Percentiles rank a stretch among this genome's conserved stretches.
These are phyloP conservation scores for Nesogale talazaci DNA, from an alignment of 2,113 vertebrate genomes.

Conservation along the genomic window DNA sequence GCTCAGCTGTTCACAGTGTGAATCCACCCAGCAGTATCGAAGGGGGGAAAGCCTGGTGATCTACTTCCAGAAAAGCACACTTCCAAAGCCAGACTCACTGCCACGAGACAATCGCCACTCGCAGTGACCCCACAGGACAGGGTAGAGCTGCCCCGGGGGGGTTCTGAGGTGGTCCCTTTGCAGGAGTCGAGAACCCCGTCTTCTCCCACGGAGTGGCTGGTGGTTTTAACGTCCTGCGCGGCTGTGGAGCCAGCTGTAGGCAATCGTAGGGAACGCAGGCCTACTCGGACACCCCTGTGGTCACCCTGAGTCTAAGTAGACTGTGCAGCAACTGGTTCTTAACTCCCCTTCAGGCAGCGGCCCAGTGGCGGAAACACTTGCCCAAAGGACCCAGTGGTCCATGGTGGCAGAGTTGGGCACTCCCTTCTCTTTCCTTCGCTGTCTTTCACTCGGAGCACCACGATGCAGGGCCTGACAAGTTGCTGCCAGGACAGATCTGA, in stretches of 20 bases:
- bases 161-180: too few relatives aligned
- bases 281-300: background rate
- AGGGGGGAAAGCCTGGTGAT: background rate
- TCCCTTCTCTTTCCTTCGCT: background rate
- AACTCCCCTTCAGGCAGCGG: rapidly evolving
- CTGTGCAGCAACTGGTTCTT: background rate
- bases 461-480: background rate
- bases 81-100: too few relatives aligned
- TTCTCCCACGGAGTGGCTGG: too few relatives aligned
- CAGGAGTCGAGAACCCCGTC: too few relatives aligned
- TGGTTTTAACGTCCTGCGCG: too few relatives aligned
- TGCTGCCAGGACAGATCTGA: background rate
- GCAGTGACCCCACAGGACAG: too few relatives aligned
- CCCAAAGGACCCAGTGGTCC: background rate
- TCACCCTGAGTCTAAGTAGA: background rate
- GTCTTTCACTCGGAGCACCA: too few relatives aligned
- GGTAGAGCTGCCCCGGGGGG: too few relatives aligned
- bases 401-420: background rate
- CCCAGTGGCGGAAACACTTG: background rate
- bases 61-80: background rate
- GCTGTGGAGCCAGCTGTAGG: background rate
- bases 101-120: too few relatives aligned
- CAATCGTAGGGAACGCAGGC: background rate
- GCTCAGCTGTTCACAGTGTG: background rate
- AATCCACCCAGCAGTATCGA: background rate